phyloP scores from a whole-genome alignment of 2,113 vertebrate species.

The Ginglymostoma cirratum region DNA sequence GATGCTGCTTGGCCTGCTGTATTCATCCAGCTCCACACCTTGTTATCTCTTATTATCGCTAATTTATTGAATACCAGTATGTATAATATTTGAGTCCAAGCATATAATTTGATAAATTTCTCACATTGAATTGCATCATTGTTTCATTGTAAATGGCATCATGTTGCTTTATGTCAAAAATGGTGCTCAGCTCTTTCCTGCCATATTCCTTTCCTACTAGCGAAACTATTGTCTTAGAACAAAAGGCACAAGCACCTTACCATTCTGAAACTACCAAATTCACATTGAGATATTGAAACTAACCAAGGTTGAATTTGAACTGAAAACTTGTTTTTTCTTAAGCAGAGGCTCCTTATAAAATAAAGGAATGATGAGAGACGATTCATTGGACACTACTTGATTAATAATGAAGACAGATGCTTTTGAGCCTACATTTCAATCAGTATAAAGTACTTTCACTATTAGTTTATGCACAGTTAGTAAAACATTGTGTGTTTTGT shows the following conservation, averaged over 20 bases:
- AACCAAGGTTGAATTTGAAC: not conserved
- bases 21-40: no score
- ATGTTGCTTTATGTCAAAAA: not conserved
- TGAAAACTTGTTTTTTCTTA: not conserved
- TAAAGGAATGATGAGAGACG: not conserved
- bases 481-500: not conserved
- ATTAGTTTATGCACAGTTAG: not conserved
- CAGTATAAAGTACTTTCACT: not conserved
- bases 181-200: not conserved
- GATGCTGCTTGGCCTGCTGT: no score
- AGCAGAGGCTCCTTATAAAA: not conserved
- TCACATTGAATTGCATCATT: not conserved
- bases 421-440: not conserved
- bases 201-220: not conserved
- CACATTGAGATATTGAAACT: not conserved
- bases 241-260: not conserved
- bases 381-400: not conserved
- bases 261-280: not conserved
- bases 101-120: not conserved
- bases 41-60: no score
- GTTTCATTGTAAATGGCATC: not conserved
- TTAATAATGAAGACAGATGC: not conserved
- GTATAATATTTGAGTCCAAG: no score
- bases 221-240: not conserved
- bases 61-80: not conserved